phyloP scores from a whole-genome alignment of 1,140 invertebrate genomes.

The Trichomalopsis sarcophagae region DNA sequence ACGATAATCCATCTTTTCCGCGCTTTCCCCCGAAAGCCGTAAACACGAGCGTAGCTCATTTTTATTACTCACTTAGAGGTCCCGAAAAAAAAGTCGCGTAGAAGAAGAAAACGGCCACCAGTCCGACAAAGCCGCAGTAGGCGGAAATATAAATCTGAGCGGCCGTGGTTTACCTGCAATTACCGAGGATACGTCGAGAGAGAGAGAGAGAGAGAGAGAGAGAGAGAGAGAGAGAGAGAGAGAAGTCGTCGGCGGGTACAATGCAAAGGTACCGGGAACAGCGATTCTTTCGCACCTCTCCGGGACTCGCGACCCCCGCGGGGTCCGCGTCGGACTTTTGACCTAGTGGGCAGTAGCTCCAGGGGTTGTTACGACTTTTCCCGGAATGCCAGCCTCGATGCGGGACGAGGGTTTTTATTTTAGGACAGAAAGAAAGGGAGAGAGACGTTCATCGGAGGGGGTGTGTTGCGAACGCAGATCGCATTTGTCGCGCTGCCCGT shows the following conservation, averaged over 20 bases:
- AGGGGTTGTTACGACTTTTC: slow-evolving; percentile 53
- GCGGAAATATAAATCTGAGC: slow-evolving; percentile 66
- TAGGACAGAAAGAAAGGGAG: not conserved
- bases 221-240: too few species aligned
- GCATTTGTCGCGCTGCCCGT: not conserved
- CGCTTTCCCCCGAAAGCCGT: slow-evolving; percentile 6
- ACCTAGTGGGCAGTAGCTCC: slow-evolving; percentile 53
- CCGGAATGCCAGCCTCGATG: slow-evolving; percentile 43
- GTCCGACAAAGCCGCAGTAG: slow-evolving; percentile 33
- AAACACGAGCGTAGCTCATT: slow-evolving; percentile 35
- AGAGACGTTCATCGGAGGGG: not conserved
- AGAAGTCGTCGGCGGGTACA: slow-evolving; percentile 10
- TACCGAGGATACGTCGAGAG: slow-evolving; percentile 45
- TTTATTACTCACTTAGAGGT: slow-evolving; percentile 46
- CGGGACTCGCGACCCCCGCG: slow-evolving; percentile 9
- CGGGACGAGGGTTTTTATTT: not conserved
- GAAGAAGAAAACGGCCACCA: slow-evolving; percentile 49
- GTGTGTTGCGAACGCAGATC: slow-evolving; percentile 8
- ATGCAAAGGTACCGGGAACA: slow-evolving; percentile 41
- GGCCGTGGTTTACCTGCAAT: slow-evolving; percentile 59
- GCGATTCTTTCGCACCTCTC: slow-evolving; percentile 59
- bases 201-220: too few species aligned
- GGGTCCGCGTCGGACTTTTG: slow-evolving; percentile 45
- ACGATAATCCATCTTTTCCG: not conserved
- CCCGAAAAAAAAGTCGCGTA: slow-evolving; percentile 33